Evolutionary conservation across 92 coral and sea anemone genomes (phyloP).

Genomic region (Anthopleura xanthogrammica): DNA sequence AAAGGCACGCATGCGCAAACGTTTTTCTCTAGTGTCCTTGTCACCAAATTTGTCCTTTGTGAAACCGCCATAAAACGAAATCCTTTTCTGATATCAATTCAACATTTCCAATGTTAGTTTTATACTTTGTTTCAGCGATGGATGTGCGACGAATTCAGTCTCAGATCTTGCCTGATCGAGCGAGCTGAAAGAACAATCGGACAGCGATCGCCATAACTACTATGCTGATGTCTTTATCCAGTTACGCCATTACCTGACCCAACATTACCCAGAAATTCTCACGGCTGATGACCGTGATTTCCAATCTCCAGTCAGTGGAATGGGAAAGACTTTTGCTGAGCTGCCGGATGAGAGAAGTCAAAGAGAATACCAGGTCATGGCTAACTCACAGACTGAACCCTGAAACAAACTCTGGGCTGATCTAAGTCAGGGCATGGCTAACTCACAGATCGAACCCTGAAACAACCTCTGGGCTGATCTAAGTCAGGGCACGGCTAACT

Average conservation of each 20-base stretch:
- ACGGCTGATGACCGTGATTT: conserved; percentile 59
- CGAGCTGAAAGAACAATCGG: conserved; percentile 64
- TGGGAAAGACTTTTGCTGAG: conserved; percentile 44
- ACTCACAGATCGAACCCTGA: too few relatives aligned
- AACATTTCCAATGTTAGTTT: too few relatives aligned
- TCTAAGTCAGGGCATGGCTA: too few relatives aligned
- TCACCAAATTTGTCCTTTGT: too few relatives aligned
- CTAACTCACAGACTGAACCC: too few relatives aligned
- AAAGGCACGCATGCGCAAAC: too few relatives aligned
- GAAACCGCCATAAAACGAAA: too few relatives aligned
- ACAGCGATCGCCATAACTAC: conserved; percentile 51
- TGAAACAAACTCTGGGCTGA: too few relatives aligned
- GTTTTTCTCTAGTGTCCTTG: too few relatives aligned
- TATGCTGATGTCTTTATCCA: conserved; percentile 65
- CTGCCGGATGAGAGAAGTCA: conserved; percentile 15
- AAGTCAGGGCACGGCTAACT: too few relatives aligned
- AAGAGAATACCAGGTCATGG: conserved; percentile 32
- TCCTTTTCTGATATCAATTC: too few relatives aligned
- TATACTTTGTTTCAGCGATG: conserved; percentile 32
- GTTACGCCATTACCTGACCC: conserved; percentile 59
- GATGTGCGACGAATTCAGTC: conserved; percentile 55
- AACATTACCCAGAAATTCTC: conserved; percentile 51
- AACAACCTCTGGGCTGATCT: too few relatives aligned
- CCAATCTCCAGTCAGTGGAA: conserved; percentile 58
- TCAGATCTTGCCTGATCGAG: conserved; percentile 64